These are phyloP conservation scores for Hypomecis atomaria DNA, from an alignment of 2,888 invertebrate species.

Conservation along the genomic window DNA sequence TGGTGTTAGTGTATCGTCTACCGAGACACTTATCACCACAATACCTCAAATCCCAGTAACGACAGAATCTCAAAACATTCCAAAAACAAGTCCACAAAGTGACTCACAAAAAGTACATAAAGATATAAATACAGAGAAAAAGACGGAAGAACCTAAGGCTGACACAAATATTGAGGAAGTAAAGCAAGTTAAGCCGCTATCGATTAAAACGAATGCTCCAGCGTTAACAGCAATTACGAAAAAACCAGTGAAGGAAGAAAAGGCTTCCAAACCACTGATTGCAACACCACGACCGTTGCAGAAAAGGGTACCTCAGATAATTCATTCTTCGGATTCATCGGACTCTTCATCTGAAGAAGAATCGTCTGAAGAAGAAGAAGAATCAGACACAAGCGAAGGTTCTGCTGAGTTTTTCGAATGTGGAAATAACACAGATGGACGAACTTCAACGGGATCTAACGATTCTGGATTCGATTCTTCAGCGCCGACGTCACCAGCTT, in stretches of 20 bases:
- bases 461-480: slow-evolving; percentile 93
- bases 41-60: slow-evolving; percentile 39
- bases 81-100: slow-evolving; percentile 51
- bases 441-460: slow-evolving; percentile 90
- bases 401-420: slow-evolving; percentile 77
- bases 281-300: slow-evolving; percentile 86
- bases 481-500: slow-evolving; percentile 87
- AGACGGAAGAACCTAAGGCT: slow-evolving; percentile 59
- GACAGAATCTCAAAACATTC: slow-evolving; percentile 65
- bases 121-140: slow-evolving; percentile 41
- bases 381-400: slow-evolving; percentile 72
- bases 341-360: slow-evolving; percentile 78
- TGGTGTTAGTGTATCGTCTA: slow-evolving; percentile 14
- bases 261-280: slow-evolving; percentile 82
- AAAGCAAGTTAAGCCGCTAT: slow-evolving; percentile 44
- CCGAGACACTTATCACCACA: slow-evolving; percentile 23
- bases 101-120: slow-evolving; percentile 35
- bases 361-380: slow-evolving; percentile 75
- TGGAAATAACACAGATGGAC: slow-evolving; percentile 82
- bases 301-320: slow-evolving; percentile 76
- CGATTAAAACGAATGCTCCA: slow-evolving; percentile 40
- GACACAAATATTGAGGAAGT: slow-evolving; percentile 48
- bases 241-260: slow-evolving; percentile 81
- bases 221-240: slow-evolving; percentile 46
- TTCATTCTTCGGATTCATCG: slow-evolving; percentile 73